Evolutionary conservation across 1,140 invertebrate genomes (phyloP).

Genomic region (Leptopilina clavipes): DNA sequence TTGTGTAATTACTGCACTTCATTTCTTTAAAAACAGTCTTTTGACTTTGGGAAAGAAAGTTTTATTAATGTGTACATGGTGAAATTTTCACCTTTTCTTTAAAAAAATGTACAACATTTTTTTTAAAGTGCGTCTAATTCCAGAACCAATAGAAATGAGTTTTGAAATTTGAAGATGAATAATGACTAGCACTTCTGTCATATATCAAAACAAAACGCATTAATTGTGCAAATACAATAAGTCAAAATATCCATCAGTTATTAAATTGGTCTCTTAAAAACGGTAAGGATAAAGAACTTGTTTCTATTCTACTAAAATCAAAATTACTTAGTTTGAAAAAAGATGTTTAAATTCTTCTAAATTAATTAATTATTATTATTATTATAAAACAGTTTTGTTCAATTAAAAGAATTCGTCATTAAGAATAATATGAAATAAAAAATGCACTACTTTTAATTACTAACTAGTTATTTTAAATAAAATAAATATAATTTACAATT

Average conservation of each 20-base stretch:
- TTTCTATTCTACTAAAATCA: too few relatives aligned
- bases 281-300: too few relatives aligned
- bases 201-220: slow-evolving; percentile 1
- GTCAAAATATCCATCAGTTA: background rate
- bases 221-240: background rate
- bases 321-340: too few relatives aligned
- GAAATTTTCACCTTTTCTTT: background rate
- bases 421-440: too few relatives aligned
- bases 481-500: too few relatives aligned
- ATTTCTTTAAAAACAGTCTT: background rate
- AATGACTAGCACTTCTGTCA: slow-evolving; percentile 3
- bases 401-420: too few relatives aligned
- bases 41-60: background rate
- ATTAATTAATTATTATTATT: too few relatives aligned
- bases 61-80: background rate
- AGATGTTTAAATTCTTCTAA: too few relatives aligned
- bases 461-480: too few relatives aligned
- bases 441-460: too few relatives aligned
- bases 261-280: background rate
- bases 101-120: background rate
- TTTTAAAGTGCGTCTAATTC: background rate
- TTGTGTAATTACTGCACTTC: background rate
- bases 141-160: slow-evolving; percentile 6
- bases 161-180: slow-evolving; percentile 12
- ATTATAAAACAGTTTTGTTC: too few relatives aligned